Evolutionary conservation across 2,113 vertebrate species (phyloP).

Genomic region (Eupsittula cactorum): DNA sequence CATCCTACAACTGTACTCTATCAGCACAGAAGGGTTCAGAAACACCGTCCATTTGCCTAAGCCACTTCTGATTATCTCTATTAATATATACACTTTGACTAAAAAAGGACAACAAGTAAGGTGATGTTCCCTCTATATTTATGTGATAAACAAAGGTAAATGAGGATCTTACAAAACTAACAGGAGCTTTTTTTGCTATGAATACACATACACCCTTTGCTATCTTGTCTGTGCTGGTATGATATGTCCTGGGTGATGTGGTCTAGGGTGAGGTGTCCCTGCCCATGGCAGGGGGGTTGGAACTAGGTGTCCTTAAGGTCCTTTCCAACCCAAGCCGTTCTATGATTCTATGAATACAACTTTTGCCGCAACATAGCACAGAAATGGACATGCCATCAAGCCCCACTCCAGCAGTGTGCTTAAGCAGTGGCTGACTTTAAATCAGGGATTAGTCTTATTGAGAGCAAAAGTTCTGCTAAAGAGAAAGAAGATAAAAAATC

Average conservation of each 20-base stretch:
- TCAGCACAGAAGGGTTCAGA: neutral
- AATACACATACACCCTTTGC: neutral
- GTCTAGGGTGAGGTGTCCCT: neutral
- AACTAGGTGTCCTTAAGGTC: neutral
- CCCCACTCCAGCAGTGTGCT: neutral
- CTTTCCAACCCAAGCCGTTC: neutral
- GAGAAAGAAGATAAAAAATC: neutral
- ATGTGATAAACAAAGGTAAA: neutral
- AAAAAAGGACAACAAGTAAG: neutral
- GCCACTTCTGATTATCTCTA: neutral
- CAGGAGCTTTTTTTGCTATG: neutral
- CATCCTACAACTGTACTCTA: neutral
- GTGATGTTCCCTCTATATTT: neutral
- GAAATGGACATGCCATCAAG: neutral
- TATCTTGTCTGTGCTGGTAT: neutral
- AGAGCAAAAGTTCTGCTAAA: neutral
- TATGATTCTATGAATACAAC: neutral
- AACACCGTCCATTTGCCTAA: neutral
- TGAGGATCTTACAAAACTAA: neutral
- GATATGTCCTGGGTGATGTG: neutral
- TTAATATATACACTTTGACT: neutral
- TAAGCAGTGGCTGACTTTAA: neutral
- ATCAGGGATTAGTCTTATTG: neutral
- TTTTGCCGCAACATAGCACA: neutral
- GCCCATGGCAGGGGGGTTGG: neutral